These are phyloP conservation scores for Leptinotarsa undecemlineata DNA, from an alignment of 1,140 invertebrate species.

Conservation along the genomic window DNA sequence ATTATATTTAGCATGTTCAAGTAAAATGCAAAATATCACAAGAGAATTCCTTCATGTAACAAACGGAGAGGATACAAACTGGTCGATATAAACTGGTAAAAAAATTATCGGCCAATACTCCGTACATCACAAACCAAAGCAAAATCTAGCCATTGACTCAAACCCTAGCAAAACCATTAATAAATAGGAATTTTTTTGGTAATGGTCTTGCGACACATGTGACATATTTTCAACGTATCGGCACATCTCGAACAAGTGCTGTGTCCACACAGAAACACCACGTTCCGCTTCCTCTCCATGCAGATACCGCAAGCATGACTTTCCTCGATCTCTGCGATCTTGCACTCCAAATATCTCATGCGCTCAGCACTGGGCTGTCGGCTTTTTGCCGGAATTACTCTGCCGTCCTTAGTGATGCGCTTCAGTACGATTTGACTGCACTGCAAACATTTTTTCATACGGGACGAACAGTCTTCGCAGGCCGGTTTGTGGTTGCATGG, in stretches of 20 bases:
- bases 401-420: constrained; percentile 60
- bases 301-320: constrained; percentile 78
- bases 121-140: background rate
- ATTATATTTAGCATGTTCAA: background rate
- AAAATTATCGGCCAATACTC: background rate
- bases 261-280: constrained; percentile 89
- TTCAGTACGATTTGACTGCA: constrained; percentile 67
- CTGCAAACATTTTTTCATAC: constrained; percentile 80
- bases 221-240: constrained; percentile 80
- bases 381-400: constrained; percentile 57
- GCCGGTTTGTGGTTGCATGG: constrained; percentile 77
- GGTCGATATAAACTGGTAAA: background rate
- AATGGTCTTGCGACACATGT: constrained; percentile 91
- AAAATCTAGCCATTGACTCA: background rate
- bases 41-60: constrained; percentile 9
- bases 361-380: constrained; percentile 67
- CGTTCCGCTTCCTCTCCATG: constrained; percentile 77
- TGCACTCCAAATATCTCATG: constrained; percentile 77
- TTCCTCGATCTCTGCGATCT: constrained; percentile 88
- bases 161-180: constrained; percentile 44
- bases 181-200: constrained; percentile 86
- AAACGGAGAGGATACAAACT: background rate
- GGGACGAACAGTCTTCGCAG: constrained; percentile 75
- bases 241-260: constrained; percentile 83
- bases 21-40: constrained; percentile 15